Base-by-base conservation (phyloP, 1,140 invertebrate species). In the Hyles euphorbiae region DNA sequence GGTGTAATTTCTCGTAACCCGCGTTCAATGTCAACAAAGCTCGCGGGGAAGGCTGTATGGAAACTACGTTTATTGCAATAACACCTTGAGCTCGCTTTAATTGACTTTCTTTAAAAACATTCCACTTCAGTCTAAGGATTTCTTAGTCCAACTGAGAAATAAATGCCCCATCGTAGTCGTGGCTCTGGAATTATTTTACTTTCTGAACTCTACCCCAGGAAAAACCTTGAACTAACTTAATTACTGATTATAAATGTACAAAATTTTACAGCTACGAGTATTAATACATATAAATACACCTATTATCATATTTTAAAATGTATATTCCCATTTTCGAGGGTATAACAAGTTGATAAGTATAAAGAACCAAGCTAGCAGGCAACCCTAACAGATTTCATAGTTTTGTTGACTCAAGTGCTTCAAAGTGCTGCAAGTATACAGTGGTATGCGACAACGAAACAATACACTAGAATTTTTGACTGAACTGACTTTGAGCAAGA, bases 331-430 rank as follows among this genome's bases (percentile, higher is more conserved):
- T 22, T 22, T 22, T 22, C 22, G 22, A 22, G 22, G 22, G 22
- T 22, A 22, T 22, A 22, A 22, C 22, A 22, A 40, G 8, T 40
- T 40, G 8, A 40, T 40, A 40, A 40, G 36, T 5, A 5, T 40
- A 40, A 40, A 40, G 8, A 40, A 40, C 8, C 4, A 40, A 40
- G 36, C 2, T 40, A 6, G 8, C 34, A 33, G 33, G 50, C 33
- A 10, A 52, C 50, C 53, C 10, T 12, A 40, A 53, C 34, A 11
- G 36, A 44, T 44, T 47, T 56, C 32, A 56, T 48, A 11, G 64
- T 65, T 67, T n/a, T 72, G 65, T 75, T 75, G 69, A 75, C 67
- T 72, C 72, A 75, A 75, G 69, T 74, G 71, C 62, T 11, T 9
- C 36, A 43, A 34, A 43, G 3, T n/a, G 46, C 7, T 10, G 10